These are phyloP conservation scores for Psittacula derbiana DNA, from an alignment of 2,797 vertebrate species.

Conservation along the genomic window DNA sequence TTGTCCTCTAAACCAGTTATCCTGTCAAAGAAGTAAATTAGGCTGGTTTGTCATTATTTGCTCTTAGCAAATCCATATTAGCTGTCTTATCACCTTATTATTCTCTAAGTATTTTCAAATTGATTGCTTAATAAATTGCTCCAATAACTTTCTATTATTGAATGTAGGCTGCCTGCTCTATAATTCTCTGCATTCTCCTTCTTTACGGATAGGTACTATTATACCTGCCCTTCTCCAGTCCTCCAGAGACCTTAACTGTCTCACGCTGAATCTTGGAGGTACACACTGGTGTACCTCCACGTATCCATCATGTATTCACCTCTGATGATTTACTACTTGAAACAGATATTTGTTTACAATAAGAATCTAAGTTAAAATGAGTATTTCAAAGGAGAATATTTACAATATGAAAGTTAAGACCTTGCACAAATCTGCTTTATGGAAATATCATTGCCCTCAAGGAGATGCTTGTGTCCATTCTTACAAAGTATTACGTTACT, in stretches of 20 bases:
- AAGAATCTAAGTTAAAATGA: background rate
- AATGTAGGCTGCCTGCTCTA: background rate
- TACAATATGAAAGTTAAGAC: background rate
- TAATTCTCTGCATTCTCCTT: background rate
- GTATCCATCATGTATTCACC: background rate
- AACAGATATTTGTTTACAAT: background rate
- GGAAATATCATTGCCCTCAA: background rate
- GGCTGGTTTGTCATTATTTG: background rate
- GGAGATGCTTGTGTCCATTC: background rate
- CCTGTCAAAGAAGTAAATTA: background rate
- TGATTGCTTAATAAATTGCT: constrained; percentile 32
- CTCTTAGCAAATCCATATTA: constrained; percentile 1
- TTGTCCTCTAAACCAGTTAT: background rate
- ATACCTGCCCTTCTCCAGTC: background rate
- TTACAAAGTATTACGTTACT: background rate
- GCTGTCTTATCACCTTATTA: background rate
- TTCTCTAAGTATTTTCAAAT: background rate
- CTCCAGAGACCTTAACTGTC: background rate
- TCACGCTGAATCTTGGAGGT: background rate
- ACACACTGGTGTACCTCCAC: background rate
- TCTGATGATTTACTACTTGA: background rate
- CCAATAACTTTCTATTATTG: background rate
- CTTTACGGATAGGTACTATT: background rate
- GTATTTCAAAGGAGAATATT: background rate
- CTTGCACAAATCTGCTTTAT: background rate